These are phyloP conservation scores for Ophiothrix spiculata DNA, from an alignment of 35 echinoderm and acorn worm species.

Conservation along the genomic window DNA sequence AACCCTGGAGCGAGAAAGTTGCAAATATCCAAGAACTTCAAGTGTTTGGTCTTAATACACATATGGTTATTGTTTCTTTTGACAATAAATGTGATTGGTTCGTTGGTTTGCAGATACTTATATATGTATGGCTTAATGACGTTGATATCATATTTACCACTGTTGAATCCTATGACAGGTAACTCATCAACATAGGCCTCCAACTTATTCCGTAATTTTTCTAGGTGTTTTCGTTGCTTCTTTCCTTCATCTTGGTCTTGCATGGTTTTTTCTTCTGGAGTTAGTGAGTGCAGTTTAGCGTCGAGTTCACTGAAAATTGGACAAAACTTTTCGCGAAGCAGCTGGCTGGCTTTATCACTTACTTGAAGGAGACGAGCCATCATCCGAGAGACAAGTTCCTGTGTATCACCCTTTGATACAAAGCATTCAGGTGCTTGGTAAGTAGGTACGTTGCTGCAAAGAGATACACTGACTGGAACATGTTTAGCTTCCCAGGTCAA, in stretches of 20 bases:
- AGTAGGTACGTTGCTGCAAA: neutral
- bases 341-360: neutral
- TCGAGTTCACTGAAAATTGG: neutral
- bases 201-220: neutral
- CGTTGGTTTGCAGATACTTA: neutral
- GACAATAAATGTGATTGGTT: conserved; percentile 15
- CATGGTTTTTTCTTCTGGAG: neutral
- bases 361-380: neutral
- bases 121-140: conserved; percentile 11
- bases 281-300: neutral
- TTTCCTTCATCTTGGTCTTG: neutral
- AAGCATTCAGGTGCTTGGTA: conserved; percentile 22
- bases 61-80: conserved; percentile 43
- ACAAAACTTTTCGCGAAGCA: neutral
- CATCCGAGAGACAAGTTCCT: neutral
- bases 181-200: neutral
- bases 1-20: conserved; percentile 46
- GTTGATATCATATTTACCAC: conserved; percentile 13
- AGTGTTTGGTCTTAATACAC: conserved; percentile 12
- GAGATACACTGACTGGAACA: conserved; percentile 10
- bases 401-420: conserved; percentile 14
- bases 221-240: neutral
- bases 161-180: neutral
- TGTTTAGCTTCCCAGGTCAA: neutral
- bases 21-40: conserved; percentile 30